Evolutionary conservation across 2,113 vertebrate genomes (phyloP), one percentile per base, ranked within the genome.

Genomic region (Tupaia tana): DNA sequence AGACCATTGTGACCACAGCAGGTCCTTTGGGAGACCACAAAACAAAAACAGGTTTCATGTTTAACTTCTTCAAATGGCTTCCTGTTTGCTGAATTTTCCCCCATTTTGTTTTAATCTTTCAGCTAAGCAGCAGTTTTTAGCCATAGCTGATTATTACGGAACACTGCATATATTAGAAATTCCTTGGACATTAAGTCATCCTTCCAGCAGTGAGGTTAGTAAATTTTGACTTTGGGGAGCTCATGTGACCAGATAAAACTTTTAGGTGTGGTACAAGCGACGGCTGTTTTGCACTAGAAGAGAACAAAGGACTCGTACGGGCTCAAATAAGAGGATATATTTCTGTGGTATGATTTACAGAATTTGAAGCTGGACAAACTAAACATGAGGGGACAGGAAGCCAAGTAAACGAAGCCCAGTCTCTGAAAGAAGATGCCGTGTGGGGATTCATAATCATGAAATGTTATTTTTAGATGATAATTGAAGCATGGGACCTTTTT

Each of bases 71-170:
- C 58, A 85, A 61, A 73, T 84, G 56, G 11, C n/a, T 86, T 90
- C 93, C 79, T 94, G n/a, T 89, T 54, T 86, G 75, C 80, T 95
- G 69, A 96, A 14, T 43, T 73, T 22, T 18, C 27, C 1, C 3
- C 13, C 12, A 86, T 58, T 63, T 94, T 86, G 66, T 92, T 93
- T 78, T 95, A 56, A 90, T 96, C 90, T 98, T 98, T 85, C 98
- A 98, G 99, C 98, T 71, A 99, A 98, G 97, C 99, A 99, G 96
- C 99, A 99, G 83, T 98, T 99, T 96, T 95, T 99, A 98, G 99
- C 99, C 2, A 97, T 99, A 90, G 98, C 98, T 34, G 99, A 99
- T 63, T 98, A 98, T 67, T 97, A 98, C 69, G 99, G 99, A 86
- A 98, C 98, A 9, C 97, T 99, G 70, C 99, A 98, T 89, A 97